Percentiles rank a stretch among this genome's conserved stretches.
Evolutionary conservation across 2,113 vertebrate genomes (phyloP).

Genomic region (Romanogobio albipinnatus): DNA sequence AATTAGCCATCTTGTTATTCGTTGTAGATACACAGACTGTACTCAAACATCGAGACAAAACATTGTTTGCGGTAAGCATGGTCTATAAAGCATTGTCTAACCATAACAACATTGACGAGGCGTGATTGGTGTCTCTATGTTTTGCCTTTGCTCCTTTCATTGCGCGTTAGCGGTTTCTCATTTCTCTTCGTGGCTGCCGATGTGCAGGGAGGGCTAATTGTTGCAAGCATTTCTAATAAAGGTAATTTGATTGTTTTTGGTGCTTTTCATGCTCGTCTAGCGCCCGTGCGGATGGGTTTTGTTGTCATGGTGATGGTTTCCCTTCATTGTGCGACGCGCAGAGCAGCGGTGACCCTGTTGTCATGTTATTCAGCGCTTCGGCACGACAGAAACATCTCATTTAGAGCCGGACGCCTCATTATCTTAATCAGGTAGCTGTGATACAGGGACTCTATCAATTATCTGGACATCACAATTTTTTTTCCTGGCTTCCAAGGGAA

Average conservation of each 20-base stretch:
- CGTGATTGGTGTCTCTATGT: slow-evolving; percentile 32
- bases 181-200: slow-evolving; percentile 5
- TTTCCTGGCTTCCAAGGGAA: neutral
- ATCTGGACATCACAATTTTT: slow-evolving; percentile 8
- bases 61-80: slow-evolving; percentile 11
- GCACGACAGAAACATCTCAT: slow-evolving; percentile 48
- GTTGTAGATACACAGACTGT: neutral
- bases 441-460: slow-evolving; percentile 17
- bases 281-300: slow-evolving; percentile 50
- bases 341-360: slow-evolving; percentile 57
- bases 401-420: slow-evolving; percentile 46
- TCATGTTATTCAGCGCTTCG: slow-evolving; percentile 28
- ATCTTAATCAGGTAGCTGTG: slow-evolving; percentile 32
- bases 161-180: slow-evolving; percentile 41
- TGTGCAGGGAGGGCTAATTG: slow-evolving; percentile 42
- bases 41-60: neutral
- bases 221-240: slow-evolving; percentile 65
- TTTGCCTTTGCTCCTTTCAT: slow-evolving; percentile 58
- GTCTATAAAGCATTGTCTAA: neutral
- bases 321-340: slow-evolving; percentile 46
- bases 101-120: slow-evolving; percentile 9
- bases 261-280: slow-evolving; percentile 48
- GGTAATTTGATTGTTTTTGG: slow-evolving; percentile 67
- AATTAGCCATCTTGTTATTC: slow-evolving; percentile 37
- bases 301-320: slow-evolving; percentile 73